A percentile compares a stretch with the other conserved stretches of the same genome.
These are phyloP conservation scores for Hormaphis cornu DNA, from an alignment of 1,140 invertebrate species.

Conservation along the genomic window DNA sequence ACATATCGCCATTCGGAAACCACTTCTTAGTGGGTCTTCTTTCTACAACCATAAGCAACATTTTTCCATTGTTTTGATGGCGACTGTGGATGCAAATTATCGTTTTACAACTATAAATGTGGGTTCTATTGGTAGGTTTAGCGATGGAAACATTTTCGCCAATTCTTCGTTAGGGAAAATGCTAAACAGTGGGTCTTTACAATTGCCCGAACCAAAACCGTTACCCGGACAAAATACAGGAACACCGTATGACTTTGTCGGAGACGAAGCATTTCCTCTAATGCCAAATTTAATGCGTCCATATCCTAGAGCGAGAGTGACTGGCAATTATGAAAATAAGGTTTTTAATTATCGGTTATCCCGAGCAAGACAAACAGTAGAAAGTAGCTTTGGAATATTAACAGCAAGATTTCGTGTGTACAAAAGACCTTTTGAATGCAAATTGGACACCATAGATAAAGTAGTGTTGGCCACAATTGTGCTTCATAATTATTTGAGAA, in stretches of 20 bases:
- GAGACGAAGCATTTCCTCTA: slow-evolving; percentile 47
- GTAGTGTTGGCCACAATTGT: slow-evolving; percentile 39
- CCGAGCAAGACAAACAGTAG: slow-evolving; percentile 35
- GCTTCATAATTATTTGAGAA: slow-evolving; percentile 39
- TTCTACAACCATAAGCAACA: slow-evolving; percentile 34
- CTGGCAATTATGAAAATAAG: slow-evolving; percentile 39
- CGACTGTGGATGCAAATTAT: slow-evolving; percentile 36
- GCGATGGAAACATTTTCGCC: slow-evolving; percentile 42
- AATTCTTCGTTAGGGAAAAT: slow-evolving; percentile 36
- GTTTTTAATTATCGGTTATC: slow-evolving; percentile 44
- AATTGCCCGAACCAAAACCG: background rate
- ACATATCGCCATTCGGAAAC: slow-evolving; percentile 40
- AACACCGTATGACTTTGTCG: slow-evolving; percentile 40
- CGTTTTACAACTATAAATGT: slow-evolving; percentile 35
- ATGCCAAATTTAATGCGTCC: slow-evolving; percentile 44
- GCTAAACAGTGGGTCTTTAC: slow-evolving; percentile 35
- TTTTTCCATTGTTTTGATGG: slow-evolving; percentile 36
- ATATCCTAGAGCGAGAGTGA: slow-evolving; percentile 43
- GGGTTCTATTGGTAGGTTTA: slow-evolving; percentile 37
- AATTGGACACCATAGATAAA: slow-evolving; percentile 39
- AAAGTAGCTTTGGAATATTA: slow-evolving; percentile 17
- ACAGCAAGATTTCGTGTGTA: slow-evolving; percentile 35
- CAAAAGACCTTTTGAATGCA: slow-evolving; percentile 40
- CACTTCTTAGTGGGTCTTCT: slow-evolving; percentile 38
- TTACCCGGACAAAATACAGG: background rate